Conservation (phyloP, 2,113 vertebrate species). For the Gymnocephalus cernua region DNA sequence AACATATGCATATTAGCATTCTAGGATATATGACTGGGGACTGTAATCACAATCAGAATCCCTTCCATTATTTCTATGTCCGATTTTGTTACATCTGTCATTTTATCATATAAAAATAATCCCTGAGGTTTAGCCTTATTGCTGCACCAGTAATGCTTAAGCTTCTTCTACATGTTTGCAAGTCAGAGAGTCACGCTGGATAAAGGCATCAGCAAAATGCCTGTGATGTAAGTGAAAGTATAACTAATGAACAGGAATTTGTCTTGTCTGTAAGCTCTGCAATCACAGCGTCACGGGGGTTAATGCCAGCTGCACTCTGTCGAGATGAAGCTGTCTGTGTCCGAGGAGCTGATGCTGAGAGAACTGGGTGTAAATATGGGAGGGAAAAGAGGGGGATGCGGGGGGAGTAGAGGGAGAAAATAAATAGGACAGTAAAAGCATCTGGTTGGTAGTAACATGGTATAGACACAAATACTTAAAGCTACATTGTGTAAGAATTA, state of each 20-base stretch:
- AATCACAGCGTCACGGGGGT: not conserved
- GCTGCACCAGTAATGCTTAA: not conserved
- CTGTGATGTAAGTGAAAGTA: constrained; percentile 10
- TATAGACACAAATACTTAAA: not conserved
- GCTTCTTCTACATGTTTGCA: not conserved
- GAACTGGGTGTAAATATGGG: too few species aligned
- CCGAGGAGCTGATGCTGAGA: not conserved
- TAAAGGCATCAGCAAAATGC: constrained; percentile 11
- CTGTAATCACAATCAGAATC: not conserved
- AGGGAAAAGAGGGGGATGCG: too few species aligned
- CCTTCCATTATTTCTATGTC: not conserved
- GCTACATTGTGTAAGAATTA: too few species aligned
- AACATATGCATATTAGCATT: not conserved
- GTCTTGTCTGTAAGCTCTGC: constrained; percentile 1
- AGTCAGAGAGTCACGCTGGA: not conserved
- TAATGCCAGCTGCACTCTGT: not conserved
- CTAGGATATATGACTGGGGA: not conserved
- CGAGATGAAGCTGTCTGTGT: not conserved
- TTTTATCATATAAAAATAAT: not conserved
- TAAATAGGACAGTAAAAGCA: not conserved
- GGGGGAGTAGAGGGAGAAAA: too few species aligned
- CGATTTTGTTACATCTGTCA: not conserved
- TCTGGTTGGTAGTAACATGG: not conserved
- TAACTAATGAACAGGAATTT: constrained; percentile 16
- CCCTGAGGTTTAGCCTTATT: not conserved